Evolutionary conservation across 2,113 vertebrate genomes (phyloP).

Genomic region (Nibea coibor): DNA sequence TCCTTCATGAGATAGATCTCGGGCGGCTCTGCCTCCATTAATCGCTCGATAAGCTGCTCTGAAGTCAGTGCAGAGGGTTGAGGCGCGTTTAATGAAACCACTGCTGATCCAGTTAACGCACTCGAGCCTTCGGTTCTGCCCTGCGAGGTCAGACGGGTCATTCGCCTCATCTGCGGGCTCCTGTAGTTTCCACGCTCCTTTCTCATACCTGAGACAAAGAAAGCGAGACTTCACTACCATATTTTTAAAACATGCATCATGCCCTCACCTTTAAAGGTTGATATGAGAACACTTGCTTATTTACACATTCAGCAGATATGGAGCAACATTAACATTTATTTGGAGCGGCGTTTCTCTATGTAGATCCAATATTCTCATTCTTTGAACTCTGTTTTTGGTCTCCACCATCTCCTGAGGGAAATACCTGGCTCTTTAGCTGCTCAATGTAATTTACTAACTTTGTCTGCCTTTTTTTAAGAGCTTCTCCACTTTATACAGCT

Average conservation of each 20-base stretch:
- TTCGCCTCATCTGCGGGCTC: conserved; percentile 78
- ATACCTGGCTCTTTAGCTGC: background rate
- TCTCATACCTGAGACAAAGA: conserved; percentile 74
- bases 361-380: background rate
- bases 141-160: conserved; percentile 80
- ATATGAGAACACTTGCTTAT: background rate
- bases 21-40: conserved; percentile 94
- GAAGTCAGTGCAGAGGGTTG: conserved; percentile 81
- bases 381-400: background rate
- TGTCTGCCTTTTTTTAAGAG: background rate
- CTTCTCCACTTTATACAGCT: background rate
- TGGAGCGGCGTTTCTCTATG: background rate
- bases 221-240: background rate
- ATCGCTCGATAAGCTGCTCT: conserved; percentile 89
- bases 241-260: background rate
- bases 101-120: conserved; percentile 56
- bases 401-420: background rate
- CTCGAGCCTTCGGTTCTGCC: conserved; percentile 48
- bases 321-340: background rate
- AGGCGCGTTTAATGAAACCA: conserved; percentile 49
- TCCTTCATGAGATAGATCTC: conserved; percentile 90
- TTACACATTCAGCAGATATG: background rate
- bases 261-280: background rate
- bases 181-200: conserved; percentile 78
- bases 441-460: no score